Conservation (phyloP, 2,888 invertebrate genomes). For the Masnerella sp. region DNA sequence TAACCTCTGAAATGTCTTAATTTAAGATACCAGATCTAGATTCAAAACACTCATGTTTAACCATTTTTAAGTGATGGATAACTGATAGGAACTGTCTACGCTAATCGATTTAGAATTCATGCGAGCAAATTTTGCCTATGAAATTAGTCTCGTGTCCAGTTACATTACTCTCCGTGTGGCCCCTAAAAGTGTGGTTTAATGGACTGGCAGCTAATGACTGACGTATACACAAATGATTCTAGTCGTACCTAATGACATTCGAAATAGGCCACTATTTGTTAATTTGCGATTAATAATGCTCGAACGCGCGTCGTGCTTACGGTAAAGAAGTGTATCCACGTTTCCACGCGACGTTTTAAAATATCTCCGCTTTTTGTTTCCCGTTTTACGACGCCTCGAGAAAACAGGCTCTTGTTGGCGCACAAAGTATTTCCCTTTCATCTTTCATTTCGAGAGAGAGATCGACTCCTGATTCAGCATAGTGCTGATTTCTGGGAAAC, state of each 20-base stretch:
- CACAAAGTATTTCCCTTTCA: constrained; percentile 66
- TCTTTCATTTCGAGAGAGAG: constrained; percentile 62
- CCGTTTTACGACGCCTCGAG: constrained; percentile 41
- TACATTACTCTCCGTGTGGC: constrained; percentile 6
- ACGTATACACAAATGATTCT: constrained; percentile 41
- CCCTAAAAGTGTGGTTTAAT: constrained; percentile 7
- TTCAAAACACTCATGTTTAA: no score
- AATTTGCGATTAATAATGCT: constrained; percentile 30
- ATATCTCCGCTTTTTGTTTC: constrained; percentile 35
- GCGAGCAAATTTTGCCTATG: no score
- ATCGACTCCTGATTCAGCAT: constrained; percentile 73
- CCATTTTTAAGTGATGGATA: no score
- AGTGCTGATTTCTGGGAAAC: constrained; percentile 61
- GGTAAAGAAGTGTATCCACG: constrained; percentile 29
- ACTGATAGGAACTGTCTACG: no score
- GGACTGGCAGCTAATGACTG: constrained; percentile 3
- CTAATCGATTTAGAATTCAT: no score
- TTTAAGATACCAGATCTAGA: no score
- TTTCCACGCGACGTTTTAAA: constrained; percentile 39
- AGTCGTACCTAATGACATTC: constrained; percentile 51
- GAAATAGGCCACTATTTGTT: constrained; percentile 57
- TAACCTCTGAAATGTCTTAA: no score
- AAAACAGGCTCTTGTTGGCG: constrained; percentile 74
- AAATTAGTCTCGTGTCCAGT: no score
- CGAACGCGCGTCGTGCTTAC: constrained; percentile 31